Percentiles rank a stretch among this genome's conserved stretches.
Conservation (phyloP, 2,113 vertebrate species). For the Hemichromis elongatus region DNA sequence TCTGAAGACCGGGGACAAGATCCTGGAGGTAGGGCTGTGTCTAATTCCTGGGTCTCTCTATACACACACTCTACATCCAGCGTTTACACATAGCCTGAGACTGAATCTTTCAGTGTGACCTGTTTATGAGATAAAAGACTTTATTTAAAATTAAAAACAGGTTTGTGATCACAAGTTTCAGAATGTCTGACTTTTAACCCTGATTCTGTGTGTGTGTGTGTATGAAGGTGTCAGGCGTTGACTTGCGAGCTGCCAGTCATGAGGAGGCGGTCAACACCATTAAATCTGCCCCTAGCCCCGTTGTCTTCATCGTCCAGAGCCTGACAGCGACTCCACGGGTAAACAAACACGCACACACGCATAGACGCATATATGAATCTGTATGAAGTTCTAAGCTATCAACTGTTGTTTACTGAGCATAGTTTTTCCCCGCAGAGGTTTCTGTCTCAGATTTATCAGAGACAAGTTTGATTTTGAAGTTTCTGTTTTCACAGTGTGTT, state of each 20-base stretch:
- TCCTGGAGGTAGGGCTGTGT: slow-evolving; percentile 81
- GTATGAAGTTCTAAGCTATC: background rate
- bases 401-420: background rate
- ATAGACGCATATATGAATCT: background rate
- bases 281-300: slow-evolving; percentile 83
- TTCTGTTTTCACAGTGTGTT: background rate
- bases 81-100: background rate
- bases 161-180: background rate
- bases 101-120: background rate
- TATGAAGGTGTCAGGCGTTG: slow-evolving; percentile 84
- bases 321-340: slow-evolving; percentile 84
- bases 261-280: slow-evolving; percentile 90
- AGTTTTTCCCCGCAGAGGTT: background rate
- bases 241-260: slow-evolving; percentile 85
- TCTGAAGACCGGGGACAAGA: slow-evolving; percentile 97
- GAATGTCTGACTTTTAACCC: background rate
- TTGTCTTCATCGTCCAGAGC: slow-evolving; percentile 90
- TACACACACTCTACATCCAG: background rate
- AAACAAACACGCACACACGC: background rate
- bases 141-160: background rate
- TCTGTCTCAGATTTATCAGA: background rate
- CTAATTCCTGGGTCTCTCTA: background rate
- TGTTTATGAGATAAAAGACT: background rate
- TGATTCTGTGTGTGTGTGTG: background rate
- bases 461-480: background rate